Evolutionary conservation across 2,888 invertebrate species (phyloP).

Genomic region (Prionchulus punctatus): DNA sequence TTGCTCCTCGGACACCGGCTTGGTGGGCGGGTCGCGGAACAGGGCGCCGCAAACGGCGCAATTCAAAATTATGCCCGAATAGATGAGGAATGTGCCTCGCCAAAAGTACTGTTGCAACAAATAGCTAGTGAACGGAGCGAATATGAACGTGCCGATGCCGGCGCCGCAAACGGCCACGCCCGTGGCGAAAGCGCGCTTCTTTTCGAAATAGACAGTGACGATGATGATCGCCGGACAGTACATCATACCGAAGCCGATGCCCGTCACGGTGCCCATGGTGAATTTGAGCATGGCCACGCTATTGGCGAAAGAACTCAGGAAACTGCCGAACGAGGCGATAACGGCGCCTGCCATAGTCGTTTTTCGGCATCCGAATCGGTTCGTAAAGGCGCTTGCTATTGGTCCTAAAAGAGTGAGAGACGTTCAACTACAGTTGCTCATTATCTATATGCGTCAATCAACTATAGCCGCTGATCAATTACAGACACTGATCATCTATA

Average conservation of each 20-base stretch:
- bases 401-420: conserved; percentile 51
- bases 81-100: conserved; percentile 68
- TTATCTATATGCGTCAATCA: too few species aligned
- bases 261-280: too few species aligned
- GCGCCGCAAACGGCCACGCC: conserved; percentile 90
- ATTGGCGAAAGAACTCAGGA: conserved; percentile 60
- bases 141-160: conserved; percentile 83
- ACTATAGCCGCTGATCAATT: too few species aligned
- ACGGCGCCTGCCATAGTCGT: conserved; percentile 74
- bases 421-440: too few species aligned
- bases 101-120: conserved; percentile 58
- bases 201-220: conserved; percentile 90
- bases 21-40: conserved; percentile 44
- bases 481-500: too few species aligned
- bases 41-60: conserved; percentile 74
- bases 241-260: conserved; percentile 84
- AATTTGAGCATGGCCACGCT: too few species aligned
- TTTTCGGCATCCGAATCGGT: conserved; percentile 75
- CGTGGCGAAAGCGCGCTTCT: conserved; percentile 77
- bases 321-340: conserved; percentile 54
- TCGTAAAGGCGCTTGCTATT: conserved; percentile 79
- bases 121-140: conserved; percentile 46
- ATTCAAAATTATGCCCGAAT: conserved; percentile 64
- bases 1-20: too few species aligned
- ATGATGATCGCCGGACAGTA: conserved; percentile 94